Percentiles rank a stretch among this genome's conserved stretches.
Evolutionary conservation across 2,113 vertebrate species (phyloP).

Genomic region (Rhynchomys soricoides): DNA sequence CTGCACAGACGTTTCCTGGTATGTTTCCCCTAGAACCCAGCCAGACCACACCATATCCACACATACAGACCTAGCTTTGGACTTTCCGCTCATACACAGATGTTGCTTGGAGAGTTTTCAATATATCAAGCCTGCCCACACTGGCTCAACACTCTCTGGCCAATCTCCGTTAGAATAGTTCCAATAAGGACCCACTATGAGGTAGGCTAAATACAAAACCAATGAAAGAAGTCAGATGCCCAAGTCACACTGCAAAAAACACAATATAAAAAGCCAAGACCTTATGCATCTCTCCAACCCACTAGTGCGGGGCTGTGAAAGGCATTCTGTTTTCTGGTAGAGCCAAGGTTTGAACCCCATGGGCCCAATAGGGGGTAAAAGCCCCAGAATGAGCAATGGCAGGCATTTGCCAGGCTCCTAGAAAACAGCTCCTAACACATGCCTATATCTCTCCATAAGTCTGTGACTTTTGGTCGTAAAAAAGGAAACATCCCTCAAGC

Average conservation of each 20-base stretch:
- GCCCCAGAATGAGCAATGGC: no score
- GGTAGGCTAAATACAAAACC: background rate
- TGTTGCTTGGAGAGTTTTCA: background rate
- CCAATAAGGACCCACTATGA: background rate
- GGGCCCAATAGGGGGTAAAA: no score
- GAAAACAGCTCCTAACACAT: no score
- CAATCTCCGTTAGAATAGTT: background rate
- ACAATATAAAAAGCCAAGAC: background rate
- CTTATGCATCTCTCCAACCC: background rate
- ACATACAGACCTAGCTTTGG: background rate
- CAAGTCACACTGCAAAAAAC: background rate
- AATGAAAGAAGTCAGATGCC: background rate
- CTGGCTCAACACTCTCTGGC: background rate
- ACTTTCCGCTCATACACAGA: no score
- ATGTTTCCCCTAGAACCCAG: background rate
- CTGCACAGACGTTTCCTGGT: background rate
- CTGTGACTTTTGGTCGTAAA: no score
- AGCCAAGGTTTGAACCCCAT: no score
- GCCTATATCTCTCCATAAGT: no score
- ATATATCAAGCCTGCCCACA: background rate
- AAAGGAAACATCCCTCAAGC: no score
- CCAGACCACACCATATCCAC: background rate
- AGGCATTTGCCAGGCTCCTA: no score
- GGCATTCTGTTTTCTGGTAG: no score
- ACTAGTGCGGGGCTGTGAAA: no score